A percentile compares a stretch with the other conserved stretches of the same genome.
phyloP scores from a whole-genome alignment of 2,797 vertebrate species.

The Clarias pachynema region DNA sequence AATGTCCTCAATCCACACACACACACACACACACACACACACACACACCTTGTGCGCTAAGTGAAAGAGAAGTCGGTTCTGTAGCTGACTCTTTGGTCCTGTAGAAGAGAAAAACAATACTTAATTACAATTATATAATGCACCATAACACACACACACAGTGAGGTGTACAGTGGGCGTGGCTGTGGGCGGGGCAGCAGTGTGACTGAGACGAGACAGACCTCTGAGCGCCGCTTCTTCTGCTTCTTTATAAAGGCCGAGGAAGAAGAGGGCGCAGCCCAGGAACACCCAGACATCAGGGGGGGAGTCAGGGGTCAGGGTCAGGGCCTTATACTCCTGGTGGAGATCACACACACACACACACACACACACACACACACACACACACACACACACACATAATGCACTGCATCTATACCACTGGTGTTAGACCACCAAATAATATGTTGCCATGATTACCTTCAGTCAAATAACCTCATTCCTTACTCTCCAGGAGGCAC shows the following conservation, averaged over 20 bases:
- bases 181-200: neutral
- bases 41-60: slow-evolving; percentile 91
- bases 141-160: neutral
- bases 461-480: neutral
- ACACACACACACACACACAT: slow-evolving; percentile 59
- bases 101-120: slow-evolving; percentile 47
- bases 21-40: neutral
- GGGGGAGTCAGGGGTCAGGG: slow-evolving; percentile 76
- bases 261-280: slow-evolving; percentile 90
- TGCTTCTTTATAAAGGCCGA: slow-evolving; percentile 93
- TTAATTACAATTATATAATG: neutral
- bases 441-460: neutral
- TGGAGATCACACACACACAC: slow-evolving; percentile 66
- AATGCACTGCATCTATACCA: neutral
- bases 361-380: neutral
- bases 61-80: slow-evolving; percentile 95
- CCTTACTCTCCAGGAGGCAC: neutral
- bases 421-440: neutral
- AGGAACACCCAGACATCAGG: slow-evolving; percentile 92
- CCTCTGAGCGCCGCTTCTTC: slow-evolving; percentile 91
- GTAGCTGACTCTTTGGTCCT: slow-evolving; percentile 88
- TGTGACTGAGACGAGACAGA: slow-evolving; percentile 55
- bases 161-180: no score
- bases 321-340: slow-evolving; percentile 88
- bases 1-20: slow-evolving; percentile 50